phyloP scores from a whole-genome alignment of 2,797 vertebrate genomes.

The Hydrophis major region DNA sequence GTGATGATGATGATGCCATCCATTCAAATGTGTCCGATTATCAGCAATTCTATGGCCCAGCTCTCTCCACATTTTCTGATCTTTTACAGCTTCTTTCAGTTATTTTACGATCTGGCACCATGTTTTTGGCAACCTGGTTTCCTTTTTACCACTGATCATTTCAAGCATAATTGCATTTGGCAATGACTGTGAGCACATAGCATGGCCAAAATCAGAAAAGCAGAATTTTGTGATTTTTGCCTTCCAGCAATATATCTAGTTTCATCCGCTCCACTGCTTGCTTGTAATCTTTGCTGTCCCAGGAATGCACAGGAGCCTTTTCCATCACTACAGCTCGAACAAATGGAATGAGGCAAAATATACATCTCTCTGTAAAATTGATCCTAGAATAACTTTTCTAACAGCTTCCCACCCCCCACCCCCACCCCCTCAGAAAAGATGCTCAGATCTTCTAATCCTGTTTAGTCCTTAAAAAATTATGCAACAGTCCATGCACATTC shows the following conservation, averaged over 20 bases:
- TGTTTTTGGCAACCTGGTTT: not conserved
- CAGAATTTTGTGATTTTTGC: not conserved
- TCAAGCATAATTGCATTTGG: not conserved
- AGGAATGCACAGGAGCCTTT: not conserved
- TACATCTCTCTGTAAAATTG: not conserved
- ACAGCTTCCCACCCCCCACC: not conserved
- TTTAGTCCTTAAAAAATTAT: not conserved
- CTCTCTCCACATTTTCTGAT: not conserved
- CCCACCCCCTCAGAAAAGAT: not conserved
- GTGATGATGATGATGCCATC: not conserved
- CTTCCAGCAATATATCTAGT: not conserved
- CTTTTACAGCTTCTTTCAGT: not conserved
- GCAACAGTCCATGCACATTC: not conserved
- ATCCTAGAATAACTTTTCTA: not conserved
- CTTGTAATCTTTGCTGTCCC: not conserved
- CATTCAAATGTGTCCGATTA: not conserved
- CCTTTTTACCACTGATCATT: not conserved
- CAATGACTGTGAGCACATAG: not conserved
- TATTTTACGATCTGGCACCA: not conserved
- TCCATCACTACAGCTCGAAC: not conserved
- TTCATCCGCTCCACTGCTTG: not conserved
- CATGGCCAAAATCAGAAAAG: not conserved
- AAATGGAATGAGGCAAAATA: not conserved
- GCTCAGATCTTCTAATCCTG: not conserved
- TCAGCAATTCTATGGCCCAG: not conserved